A percentile compares a stretch with the other conserved stretches of the same genome.
phyloP scores from a whole-genome alignment of 2,797 vertebrate species.

The Clarias laeviceps region DNA sequence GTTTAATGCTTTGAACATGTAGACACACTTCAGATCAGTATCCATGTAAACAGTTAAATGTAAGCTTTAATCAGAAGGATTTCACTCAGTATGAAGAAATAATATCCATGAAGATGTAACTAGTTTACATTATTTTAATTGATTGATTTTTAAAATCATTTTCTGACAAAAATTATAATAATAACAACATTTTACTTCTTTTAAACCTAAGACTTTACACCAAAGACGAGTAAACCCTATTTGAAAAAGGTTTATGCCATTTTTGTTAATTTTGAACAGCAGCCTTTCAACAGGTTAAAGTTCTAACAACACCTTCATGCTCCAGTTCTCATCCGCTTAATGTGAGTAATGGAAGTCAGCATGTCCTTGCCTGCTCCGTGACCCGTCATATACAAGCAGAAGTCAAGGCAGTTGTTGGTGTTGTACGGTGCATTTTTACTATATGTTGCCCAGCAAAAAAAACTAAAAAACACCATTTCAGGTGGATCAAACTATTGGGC shows the following conservation, averaged over 20 bases:
- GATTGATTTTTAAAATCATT: no score
- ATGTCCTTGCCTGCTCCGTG: not conserved
- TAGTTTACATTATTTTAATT: no score
- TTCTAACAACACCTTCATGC: slow-evolving; percentile 6
- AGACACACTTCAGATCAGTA: no score
- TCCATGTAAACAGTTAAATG: no score
- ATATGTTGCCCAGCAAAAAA: not conserved
- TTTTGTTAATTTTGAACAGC: not conserved
- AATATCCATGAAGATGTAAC: no score
- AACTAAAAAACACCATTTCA: no score
- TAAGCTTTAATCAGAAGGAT: no score
- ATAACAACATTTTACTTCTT: not conserved
- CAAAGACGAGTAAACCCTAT: not conserved
- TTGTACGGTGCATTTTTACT: not conserved
- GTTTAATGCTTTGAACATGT: no score
- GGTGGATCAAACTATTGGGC: no score
- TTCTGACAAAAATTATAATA: no score
- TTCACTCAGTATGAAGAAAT: no score
- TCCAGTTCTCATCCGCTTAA: not conserved
- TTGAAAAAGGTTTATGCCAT: not conserved
- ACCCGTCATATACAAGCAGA: not conserved
- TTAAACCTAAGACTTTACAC: not conserved
- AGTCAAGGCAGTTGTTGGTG: not conserved
- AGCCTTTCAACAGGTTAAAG: not conserved
- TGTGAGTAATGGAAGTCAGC: not conserved